These are phyloP conservation scores for Anoplius nigerrimus DNA, from an alignment of 2,888 invertebrate species.

Conservation along the genomic window DNA sequence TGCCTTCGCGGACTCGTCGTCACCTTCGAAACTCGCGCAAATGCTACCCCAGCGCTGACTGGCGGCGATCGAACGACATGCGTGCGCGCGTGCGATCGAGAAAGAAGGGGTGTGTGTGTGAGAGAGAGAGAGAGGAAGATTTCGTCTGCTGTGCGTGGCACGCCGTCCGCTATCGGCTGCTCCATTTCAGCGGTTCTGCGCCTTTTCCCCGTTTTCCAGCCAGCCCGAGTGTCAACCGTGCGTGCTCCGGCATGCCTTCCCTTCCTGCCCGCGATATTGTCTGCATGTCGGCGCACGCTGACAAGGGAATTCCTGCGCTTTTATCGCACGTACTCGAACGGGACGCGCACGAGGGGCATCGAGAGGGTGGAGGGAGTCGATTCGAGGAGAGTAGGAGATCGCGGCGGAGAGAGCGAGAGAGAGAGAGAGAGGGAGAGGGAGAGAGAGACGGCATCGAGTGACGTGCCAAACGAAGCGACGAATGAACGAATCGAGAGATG, in stretches of 20 bases:
- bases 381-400: neutral
- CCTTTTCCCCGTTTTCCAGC: neutral
- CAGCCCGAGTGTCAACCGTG: neutral
- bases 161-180: neutral
- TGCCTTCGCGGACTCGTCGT: neutral
- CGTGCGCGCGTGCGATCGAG: too few relatives aligned
- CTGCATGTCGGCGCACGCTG: too few relatives aligned
- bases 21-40: slow-evolving; percentile 53
- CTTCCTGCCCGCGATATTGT: neutral
- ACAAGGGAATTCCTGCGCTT: too few relatives aligned
- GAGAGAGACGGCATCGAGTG: too few relatives aligned
- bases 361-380: neutral
- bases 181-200: neutral
- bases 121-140: neutral
- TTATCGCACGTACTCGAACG: too few relatives aligned
- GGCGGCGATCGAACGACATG: slow-evolving; percentile 35
- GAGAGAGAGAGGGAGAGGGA: neutral
- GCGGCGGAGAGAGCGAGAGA: neutral
- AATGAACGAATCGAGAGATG: neutral
- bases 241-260: too few relatives aligned
- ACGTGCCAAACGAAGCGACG: neutral
- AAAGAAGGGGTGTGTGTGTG: too few relatives aligned
- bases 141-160: neutral
- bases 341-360: too few relatives aligned
- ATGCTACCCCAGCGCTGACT: slow-evolving; percentile 59